These are phyloP conservation scores for Sandelia bainsii DNA, from an alignment of 2,797 vertebrate genomes.

Conservation along the genomic window DNA sequence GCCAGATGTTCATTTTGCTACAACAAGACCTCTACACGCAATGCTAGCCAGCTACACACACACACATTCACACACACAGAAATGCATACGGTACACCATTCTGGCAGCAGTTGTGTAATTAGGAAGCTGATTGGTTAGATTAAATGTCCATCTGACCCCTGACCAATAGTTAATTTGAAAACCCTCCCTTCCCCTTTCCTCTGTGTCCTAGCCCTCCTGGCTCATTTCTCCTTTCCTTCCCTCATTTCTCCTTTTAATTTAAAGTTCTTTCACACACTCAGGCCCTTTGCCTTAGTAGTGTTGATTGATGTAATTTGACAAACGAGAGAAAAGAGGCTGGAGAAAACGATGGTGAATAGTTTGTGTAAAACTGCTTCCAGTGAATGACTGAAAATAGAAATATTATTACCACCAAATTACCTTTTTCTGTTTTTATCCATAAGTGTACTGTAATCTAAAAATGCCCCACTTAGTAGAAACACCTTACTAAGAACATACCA, in stretches of 20 bases:
- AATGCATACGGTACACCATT: constrained; percentile 58
- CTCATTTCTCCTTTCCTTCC: constrained; percentile 39
- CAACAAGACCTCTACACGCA: constrained; percentile 84
- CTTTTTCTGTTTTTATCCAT: constrained; percentile 28
- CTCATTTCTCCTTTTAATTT: constrained; percentile 53
- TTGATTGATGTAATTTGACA: constrained; percentile 68
- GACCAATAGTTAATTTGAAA: constrained; percentile 83
- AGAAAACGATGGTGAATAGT: constrained; percentile 51
- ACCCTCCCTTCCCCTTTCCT: constrained; percentile 47
- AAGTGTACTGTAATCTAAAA: constrained; percentile 14
- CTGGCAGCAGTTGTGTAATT: constrained; percentile 83
- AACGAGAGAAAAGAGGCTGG: constrained; percentile 44
- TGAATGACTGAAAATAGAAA: constrained; percentile 43
- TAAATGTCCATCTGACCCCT: constrained; percentile 85
- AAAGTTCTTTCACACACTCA: constrained; percentile 64
- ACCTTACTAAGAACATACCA: constrained; percentile 7
- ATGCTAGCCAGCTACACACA: constrained; percentile 63
- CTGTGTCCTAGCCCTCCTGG: constrained; percentile 38
- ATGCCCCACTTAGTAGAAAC: constrained; percentile 17
- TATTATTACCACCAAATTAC: constrained; percentile 32
- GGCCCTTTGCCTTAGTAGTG: constrained; percentile 43
- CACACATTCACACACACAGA: constrained; percentile 34
- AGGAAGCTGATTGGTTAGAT: constrained; percentile 86
- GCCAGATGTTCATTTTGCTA: constrained; percentile 83
- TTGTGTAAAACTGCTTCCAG: constrained; percentile 52